Conservation (phyloP, 2,797 vertebrate species). For the Tauraco hartlaubi region DNA sequence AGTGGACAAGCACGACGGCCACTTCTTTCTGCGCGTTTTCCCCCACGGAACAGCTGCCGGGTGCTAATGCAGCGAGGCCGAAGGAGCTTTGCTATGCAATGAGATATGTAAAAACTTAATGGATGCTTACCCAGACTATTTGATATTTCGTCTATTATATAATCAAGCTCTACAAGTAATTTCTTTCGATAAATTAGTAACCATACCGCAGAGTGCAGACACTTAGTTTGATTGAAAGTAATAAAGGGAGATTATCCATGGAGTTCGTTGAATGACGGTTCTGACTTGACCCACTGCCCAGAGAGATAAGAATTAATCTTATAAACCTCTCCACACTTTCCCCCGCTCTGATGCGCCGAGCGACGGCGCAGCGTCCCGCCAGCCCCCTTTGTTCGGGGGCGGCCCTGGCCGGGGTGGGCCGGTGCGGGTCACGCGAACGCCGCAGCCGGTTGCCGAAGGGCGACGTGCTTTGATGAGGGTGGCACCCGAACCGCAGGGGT, state of each 20-base stretch:
- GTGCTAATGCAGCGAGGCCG: neutral
- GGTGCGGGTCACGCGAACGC: rapidly evolving
- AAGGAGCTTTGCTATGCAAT: constrained; percentile 29
- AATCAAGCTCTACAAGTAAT: constrained; percentile 77
- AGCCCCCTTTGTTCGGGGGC: constrained; percentile 64
- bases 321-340: constrained; percentile 76
- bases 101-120: constrained; percentile 41
- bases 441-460: rapidly evolving
- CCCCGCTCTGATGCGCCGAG: constrained; percentile 7
- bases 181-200: constrained; percentile 76
- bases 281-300: constrained; percentile 82
- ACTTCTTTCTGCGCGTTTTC: constrained; percentile 17
- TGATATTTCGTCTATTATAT: constrained; percentile 68
- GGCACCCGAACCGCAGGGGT: rapidly evolving
- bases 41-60: neutral
- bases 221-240: constrained; percentile 83
- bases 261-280: constrained; percentile 73
- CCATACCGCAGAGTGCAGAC: constrained; percentile 77
- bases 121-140: constrained; percentile 46
- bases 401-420: neutral
- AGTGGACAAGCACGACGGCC: constrained; percentile 35
- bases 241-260: constrained; percentile 81
- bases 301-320: constrained; percentile 83
- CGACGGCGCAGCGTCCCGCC: neutral
- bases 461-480: rapidly evolving